Base-by-base conservation (phyloP, 2,113 vertebrate genomes). In the Psilopogon haemacephalus region DNA sequence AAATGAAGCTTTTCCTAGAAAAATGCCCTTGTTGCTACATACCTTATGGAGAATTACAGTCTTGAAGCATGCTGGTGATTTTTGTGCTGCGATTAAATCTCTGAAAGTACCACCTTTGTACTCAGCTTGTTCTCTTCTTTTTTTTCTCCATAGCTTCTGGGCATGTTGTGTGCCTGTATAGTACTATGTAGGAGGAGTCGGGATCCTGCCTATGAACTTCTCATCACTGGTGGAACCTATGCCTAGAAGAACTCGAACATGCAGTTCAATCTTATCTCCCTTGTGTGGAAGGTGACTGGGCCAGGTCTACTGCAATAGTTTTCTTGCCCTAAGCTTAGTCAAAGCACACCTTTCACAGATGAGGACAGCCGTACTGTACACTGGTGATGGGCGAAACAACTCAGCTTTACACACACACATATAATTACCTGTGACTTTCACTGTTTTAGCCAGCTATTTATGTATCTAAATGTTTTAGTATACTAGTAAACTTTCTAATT, bases 101-200 rank as follows among this genome's bases (percentile, higher is more conserved):
- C 63, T 48, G n/a, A 13, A 50, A 72, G 37, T 55, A 3, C 15
- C 11, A 70, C 26, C n/a, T 56, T 54, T 56, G 37, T 67, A n/a
- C 77, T 96, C 80, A 94, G n/a, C 62, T 68, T 92, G 77, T 58
- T 89, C 84, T 60, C 97, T 80, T 71, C n/a, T 70, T 97, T 88
- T 67, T 67, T 84, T 65, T 59, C 71, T 68, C 97, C 42, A 1
- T 84, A 99, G 99, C 98, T 99, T 91, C 97, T 99, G 97, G 99
- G 99, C 85, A 99, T 99, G 98, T 93, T 99, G 94, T 99, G 99
- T 81, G 98, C 98, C 6, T 98, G 98, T 91, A 96, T 99, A 33
- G 99, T 99, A 69, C 88, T 99, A 89, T 99, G 98, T 96, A 98
- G 98, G 95, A 98, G 98, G 96, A 98, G 98, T 96, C 97, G 98